A percentile compares a stretch with the other conserved stretches of the same genome.
Conservation (phyloP, 2,888 invertebrate species). For the Odontomyia ornata region DNA sequence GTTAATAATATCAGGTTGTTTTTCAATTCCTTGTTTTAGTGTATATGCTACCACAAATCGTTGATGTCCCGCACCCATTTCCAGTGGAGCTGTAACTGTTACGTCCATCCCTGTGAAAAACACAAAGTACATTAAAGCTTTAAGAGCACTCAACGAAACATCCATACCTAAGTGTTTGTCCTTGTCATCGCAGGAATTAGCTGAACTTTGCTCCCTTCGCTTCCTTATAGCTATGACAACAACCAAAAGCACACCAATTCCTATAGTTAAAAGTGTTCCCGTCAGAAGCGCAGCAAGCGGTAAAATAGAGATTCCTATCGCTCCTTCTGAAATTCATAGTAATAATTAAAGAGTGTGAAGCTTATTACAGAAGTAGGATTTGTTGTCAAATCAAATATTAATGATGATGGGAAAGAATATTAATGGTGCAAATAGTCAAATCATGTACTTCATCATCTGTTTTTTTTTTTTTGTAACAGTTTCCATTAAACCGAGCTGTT, state of each 20-base stretch:
- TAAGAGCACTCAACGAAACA: conserved; percentile 34
- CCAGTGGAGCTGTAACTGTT: conserved; percentile 69
- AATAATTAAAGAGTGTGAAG: conserved; percentile 2
- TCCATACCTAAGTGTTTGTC: conserved; percentile 64
- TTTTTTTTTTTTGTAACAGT: too few species aligned
- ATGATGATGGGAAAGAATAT: conserved; percentile 3
- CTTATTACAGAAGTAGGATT: neutral
- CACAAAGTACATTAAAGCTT: neutral
- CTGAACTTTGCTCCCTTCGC: conserved; percentile 68
- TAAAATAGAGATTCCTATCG: conserved; percentile 74
- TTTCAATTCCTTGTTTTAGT: conserved; percentile 77
- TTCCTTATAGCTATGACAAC: conserved; percentile 73
- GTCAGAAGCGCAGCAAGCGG: conserved; percentile 76
- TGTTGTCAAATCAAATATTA: conserved; percentile 29
- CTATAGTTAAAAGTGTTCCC: conserved; percentile 73
- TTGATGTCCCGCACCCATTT: conserved; percentile 83
- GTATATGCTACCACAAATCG: conserved; percentile 88
- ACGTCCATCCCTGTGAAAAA: conserved; percentile 63
- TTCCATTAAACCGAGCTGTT: too few species aligned
- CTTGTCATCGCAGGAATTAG: conserved; percentile 66
- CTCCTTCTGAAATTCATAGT: conserved; percentile 68
- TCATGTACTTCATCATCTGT: neutral
- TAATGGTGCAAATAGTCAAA: neutral
- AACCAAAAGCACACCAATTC: conserved; percentile 71
- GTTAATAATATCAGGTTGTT: conserved; percentile 82